phyloP scores from a whole-genome alignment of 53 echinoderm and acorn worm genomes.

The Paelopatides confundens region DNA sequence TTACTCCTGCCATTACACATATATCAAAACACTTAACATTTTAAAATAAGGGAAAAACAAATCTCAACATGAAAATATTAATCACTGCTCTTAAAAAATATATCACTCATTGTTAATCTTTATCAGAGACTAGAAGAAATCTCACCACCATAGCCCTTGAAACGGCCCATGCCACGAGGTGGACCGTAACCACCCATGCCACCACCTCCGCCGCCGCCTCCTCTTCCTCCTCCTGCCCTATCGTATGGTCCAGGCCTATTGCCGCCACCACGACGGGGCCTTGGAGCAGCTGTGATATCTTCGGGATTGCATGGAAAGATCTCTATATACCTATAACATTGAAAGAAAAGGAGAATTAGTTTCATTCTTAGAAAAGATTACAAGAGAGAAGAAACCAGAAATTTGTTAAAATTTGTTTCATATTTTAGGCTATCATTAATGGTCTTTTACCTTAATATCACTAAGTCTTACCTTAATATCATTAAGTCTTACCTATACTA shows the following conservation, averaged over 20 bases:
- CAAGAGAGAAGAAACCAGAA: neutral
- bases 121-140: neutral
- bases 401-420: no score
- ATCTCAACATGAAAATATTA: no score
- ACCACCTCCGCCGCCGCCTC: conserved; percentile 56
- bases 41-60: no score
- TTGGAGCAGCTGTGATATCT: conserved; percentile 55
- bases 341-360: neutral
- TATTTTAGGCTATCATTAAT: no score
- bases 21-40: no score
- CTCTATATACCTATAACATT: conserved; percentile 83
- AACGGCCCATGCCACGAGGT: conserved; percentile 62
- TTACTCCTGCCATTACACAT: no score
- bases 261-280: conserved; percentile 50
- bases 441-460: no score
- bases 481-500: no score
- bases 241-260: conserved; percentile 93
- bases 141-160: conserved; percentile 92
- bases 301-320: conserved; percentile 90
- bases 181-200: conserved; percentile 62
- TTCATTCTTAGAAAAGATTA: neutral
- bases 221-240: conserved; percentile 67
- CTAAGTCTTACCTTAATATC: no score
- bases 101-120: neutral
- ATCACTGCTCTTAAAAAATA: no score